Percentiles rank a stretch among this genome's conserved stretches.
Conservation (phyloP, 2,888 invertebrate species). For the Tenthredo scrophulariae region DNA sequence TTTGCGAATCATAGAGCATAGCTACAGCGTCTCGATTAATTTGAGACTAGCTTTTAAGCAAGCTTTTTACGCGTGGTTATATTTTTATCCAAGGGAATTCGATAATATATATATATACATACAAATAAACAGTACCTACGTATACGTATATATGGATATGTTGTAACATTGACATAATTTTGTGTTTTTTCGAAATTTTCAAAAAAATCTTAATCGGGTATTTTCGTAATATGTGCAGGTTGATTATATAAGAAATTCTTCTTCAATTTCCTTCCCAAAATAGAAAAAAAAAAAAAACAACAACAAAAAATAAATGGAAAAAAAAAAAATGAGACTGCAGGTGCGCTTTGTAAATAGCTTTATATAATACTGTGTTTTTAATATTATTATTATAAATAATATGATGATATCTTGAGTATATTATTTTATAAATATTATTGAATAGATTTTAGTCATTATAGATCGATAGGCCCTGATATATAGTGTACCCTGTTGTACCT, state of each 20-base stretch:
- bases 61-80: conserved; percentile 12
- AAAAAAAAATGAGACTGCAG: conserved; percentile 70
- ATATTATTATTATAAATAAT: conserved; percentile 68
- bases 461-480: conserved; percentile 57
- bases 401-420: conserved; percentile 61
- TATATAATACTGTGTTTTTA: conserved; percentile 67
- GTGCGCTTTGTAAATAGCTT: conserved; percentile 77
- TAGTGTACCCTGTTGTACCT: conserved; percentile 71
- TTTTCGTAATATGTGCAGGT: not conserved
- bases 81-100: conserved; percentile 3
- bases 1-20: conserved; percentile 10
- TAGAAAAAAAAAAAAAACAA: not conserved
- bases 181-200: not conserved
- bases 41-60: conserved; percentile 47
- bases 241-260: not conserved
- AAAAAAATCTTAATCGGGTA: not conserved
- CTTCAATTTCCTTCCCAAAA: not conserved
- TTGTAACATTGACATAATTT: not conserved
- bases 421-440: conserved; percentile 65
- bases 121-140: not conserved
- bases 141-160: not conserved
- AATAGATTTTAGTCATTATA: conserved; percentile 64
- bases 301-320: conserved; percentile 19
- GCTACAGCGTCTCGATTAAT: conserved; percentile 49
- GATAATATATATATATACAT: conserved; percentile 5